phyloP scores from a whole-genome alignment of 1,140 invertebrate genomes.

The Stratiolaelaps scimitus region DNA sequence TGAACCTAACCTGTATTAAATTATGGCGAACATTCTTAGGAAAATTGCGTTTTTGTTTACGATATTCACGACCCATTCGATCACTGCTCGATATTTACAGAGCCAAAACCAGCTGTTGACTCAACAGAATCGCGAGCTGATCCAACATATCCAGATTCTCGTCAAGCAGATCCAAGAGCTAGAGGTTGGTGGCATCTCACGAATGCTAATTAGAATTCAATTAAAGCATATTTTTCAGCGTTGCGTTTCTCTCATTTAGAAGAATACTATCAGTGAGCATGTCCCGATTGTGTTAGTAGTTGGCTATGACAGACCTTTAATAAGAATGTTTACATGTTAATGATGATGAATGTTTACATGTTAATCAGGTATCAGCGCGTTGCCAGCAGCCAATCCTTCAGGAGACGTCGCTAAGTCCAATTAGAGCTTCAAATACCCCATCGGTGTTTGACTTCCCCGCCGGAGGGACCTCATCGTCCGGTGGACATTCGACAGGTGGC shows the following conservation, averaged over 20 bases:
- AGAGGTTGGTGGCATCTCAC: constrained; percentile 42
- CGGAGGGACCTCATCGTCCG: background rate
- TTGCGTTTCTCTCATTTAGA: no score
- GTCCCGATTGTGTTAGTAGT: no score
- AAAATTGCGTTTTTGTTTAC: no score
- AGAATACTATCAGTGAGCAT: no score
- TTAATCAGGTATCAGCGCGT: no score
- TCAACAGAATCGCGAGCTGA: constrained; percentile 80
- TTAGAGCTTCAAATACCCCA: background rate
- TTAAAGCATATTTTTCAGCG: no score
- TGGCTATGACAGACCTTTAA: no score
- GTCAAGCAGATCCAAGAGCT: constrained; percentile 69
- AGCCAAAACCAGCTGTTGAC: constrained; percentile 80
- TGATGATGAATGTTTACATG: no score
- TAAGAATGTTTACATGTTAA: no score
- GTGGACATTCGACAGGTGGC: background rate
- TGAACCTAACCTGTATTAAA: background rate
- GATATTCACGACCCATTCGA: no score
- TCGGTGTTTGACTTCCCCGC: constrained; percentile 22
- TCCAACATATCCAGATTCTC: constrained; percentile 79
- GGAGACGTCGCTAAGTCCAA: constrained; percentile 12
- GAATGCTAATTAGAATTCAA: no score
- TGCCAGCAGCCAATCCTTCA: background rate
- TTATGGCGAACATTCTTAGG: background rate
- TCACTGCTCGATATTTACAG: constrained; percentile 45